Conservation (phyloP, 2,888 invertebrate genomes). For the Drosophila bunnanda region DNA sequence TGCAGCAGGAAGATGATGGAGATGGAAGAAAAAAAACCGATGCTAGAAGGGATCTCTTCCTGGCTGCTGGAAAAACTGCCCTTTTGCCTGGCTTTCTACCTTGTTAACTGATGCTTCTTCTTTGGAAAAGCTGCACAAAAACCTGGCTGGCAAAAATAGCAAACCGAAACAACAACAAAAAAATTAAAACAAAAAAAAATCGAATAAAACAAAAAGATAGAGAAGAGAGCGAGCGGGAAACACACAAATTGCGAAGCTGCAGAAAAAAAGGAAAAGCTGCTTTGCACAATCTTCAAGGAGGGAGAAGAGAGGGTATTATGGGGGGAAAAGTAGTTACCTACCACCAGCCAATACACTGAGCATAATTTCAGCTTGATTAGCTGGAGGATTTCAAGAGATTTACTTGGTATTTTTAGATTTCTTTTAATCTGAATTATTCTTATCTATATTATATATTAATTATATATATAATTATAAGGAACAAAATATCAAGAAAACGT, state of each 20-base stretch:
- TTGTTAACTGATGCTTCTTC: conserved; percentile 29
- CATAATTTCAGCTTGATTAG: neutral
- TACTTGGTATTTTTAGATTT: too few species aligned
- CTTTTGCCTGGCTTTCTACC: conserved; percentile 23
- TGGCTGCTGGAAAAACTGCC: conserved; percentile 15
- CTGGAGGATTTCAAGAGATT: neutral
- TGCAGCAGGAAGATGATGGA: conserved; percentile 1
- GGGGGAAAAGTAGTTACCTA: conserved; percentile 22
- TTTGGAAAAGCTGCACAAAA: conserved; percentile 31
- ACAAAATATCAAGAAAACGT: too few species aligned
- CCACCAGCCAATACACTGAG: conserved; percentile 13
- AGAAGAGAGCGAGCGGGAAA: conserved; percentile 13
- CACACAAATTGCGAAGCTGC: conserved; percentile 45
- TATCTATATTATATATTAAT: too few species aligned
- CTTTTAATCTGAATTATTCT: too few species aligned
- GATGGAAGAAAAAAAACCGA: neutral
- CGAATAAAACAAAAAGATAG: conserved; percentile 33
- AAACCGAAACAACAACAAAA: conserved; percentile 7
- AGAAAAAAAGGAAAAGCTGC: conserved; percentile 47
- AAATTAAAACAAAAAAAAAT: conserved; percentile 5
- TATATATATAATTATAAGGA: too few species aligned
- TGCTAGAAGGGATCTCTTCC: conserved; percentile 18
- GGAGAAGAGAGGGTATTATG: neutral
- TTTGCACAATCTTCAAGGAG: conserved; percentile 32
- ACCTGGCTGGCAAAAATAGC: conserved; percentile 33